Conservation (phyloP, 2,797 vertebrate genomes). For the Pseudochirops cupreus region DNA sequence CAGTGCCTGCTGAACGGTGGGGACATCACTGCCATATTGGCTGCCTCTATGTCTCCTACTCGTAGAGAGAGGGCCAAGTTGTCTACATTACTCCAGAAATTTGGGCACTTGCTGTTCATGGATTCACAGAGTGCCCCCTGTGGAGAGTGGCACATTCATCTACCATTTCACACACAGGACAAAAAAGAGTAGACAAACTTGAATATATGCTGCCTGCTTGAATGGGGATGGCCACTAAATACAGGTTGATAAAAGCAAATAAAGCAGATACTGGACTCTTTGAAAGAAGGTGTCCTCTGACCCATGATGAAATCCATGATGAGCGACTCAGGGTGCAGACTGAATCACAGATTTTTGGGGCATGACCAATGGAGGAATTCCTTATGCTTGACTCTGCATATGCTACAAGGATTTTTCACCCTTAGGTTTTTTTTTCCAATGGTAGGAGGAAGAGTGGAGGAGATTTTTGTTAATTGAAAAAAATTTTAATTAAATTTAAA, state of each 20-base stretch:
- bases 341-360: background rate
- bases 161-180: background rate
- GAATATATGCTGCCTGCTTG: background rate
- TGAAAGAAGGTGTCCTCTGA: background rate
- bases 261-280: background rate
- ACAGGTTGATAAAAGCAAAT: background rate
- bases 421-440: background rate
- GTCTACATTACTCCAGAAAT: background rate
- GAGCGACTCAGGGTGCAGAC: background rate
- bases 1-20: background rate
- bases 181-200: background rate
- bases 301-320: background rate
- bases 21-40: too few relatives aligned
- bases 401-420: background rate
- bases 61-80: rapidly evolving
- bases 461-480: background rate
- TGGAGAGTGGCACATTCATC: background rate
- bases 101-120: background rate
- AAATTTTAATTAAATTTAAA: background rate
- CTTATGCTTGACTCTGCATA: background rate
- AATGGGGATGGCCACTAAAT: background rate
- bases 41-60: too few relatives aligned
- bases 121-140: background rate
- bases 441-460: background rate
- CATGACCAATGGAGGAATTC: background rate